phyloP scores from a whole-genome alignment of 2,113 vertebrate genomes.

The Lethenteron reissneri region DNA sequence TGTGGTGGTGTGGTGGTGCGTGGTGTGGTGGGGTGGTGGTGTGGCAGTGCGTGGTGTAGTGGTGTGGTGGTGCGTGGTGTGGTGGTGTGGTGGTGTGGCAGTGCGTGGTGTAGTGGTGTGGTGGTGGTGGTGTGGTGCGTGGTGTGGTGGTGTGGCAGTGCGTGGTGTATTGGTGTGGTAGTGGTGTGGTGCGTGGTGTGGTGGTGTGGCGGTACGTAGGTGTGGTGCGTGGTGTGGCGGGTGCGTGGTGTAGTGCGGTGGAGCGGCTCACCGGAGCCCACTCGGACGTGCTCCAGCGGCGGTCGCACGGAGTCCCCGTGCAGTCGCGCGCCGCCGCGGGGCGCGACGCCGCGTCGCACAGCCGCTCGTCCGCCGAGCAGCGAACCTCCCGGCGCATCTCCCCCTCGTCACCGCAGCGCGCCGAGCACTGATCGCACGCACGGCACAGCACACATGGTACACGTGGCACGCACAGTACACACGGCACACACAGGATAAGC shows the following conservation, averaged over 20 bases:
- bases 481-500: no score
- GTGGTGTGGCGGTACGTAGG: not conserved
- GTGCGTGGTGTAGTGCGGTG: not conserved
- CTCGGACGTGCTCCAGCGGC: slow-evolving; percentile 43
- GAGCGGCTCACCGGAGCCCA: slow-evolving; percentile 49
- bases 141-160: no score
- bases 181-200: not conserved
- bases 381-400: slow-evolving; percentile 38
- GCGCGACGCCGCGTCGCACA: slow-evolving; percentile 30
- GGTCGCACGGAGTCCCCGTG: slow-evolving; percentile 37
- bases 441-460: no score
- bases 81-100: no score
- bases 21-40: no score
- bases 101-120: no score
- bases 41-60: no score
- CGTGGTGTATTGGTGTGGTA: no score
- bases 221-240: not conserved
- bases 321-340: slow-evolving; percentile 31
- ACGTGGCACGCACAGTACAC: no score
- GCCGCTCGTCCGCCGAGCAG: slow-evolving; percentile 34
- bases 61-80: no score
- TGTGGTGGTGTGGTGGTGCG: no score
- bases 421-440: slow-evolving; percentile 30
- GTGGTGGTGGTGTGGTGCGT: no score
- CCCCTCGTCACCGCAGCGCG: slow-evolving; percentile 31